A percentile compares a stretch with the other conserved stretches of the same genome.
Conservation (phyloP, 2,113 vertebrate genomes). For the Pachyramphus minor region DNA sequence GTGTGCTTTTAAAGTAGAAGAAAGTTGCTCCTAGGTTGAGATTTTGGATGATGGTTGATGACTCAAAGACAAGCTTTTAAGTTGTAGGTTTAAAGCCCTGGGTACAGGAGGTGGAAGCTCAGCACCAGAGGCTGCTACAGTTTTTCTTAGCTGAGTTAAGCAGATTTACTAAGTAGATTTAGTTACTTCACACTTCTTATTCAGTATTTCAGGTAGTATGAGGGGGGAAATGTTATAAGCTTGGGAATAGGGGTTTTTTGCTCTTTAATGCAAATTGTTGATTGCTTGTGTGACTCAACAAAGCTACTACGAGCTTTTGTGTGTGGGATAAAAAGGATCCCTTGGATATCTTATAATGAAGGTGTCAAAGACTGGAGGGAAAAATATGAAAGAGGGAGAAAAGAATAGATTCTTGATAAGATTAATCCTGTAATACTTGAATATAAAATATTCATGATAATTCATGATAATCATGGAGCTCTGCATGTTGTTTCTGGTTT, state of each 20-base stretch:
- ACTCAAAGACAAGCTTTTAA: not conserved
- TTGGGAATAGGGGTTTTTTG: constrained; percentile 31
- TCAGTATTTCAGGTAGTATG: not conserved
- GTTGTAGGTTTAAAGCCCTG: not conserved
- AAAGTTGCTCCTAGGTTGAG: not conserved
- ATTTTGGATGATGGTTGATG: not conserved
- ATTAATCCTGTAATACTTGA: not conserved
- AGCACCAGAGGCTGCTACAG: not conserved
- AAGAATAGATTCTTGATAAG: not conserved
- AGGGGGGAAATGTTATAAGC: not conserved
- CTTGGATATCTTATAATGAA: not conserved
- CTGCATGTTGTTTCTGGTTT: not conserved
- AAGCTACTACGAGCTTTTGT: not conserved
- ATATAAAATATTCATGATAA: not conserved
- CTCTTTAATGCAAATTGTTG: constrained; percentile 41
- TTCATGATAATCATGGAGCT: not conserved
- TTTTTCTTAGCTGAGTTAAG: constrained; percentile 36
- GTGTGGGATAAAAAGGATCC: not conserved
- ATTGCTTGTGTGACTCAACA: constrained; percentile 34
- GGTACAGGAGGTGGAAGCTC: not conserved
- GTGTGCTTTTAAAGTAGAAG: not conserved
- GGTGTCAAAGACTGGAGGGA: not conserved
- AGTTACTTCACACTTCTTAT: constrained; percentile 34
- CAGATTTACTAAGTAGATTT: no score
- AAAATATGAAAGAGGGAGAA: not conserved